Base-by-base conservation (phyloP, 2,113 vertebrate genomes). In the Rhinogobius similis region DNA sequence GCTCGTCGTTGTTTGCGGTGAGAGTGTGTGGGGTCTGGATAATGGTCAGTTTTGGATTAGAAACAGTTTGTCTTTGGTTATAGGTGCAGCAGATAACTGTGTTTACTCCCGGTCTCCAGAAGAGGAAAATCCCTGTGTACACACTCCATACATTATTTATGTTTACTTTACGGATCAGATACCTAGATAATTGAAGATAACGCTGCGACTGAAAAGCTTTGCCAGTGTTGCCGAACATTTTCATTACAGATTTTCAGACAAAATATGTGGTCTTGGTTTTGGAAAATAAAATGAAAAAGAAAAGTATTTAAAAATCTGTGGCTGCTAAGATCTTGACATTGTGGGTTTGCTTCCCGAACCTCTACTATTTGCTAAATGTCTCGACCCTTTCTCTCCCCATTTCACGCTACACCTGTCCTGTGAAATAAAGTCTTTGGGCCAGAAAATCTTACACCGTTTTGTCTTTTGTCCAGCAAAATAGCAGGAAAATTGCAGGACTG, bases 81-180 rank as follows among this genome's bases (percentile, higher is more conserved):
- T 29, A 27, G 48, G 70, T 69, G 75, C 43, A n/a, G 65, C 61
- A 82, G 87, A 92, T 91, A 91, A 89, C 62, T 67, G 41, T 85
- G 87, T 88, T 88, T 91, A 80, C 75, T 81, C 72, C 78, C 79
- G 66, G 65, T 77, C 73, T 79, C 65, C 39, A 26, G 53, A 70
- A 74, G 43, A 68, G 58, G 58, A 66, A 68, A 88, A 84, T 76
- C 79, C 76, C 74, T 80, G 39, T 65, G 78, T 83, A 78, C 75
- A 82, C 75, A 76, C 55, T 53, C 68, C 74, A 81, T 81, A 83
- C 82, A 81, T 86, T 72, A 66, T 62, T 79, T 75, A 23, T 88
- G 65, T 90, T 90, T 86, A 83, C 79, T 52, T 43, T 32, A 8
- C 74, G 86, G 85, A 89, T 88, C 85, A 86, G 78, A 75, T 66